A percentile compares a stretch with the other conserved stretches of the same genome.
phyloP scores from a whole-genome alignment of 2,113 vertebrate species.

The Procavia capensis region DNA sequence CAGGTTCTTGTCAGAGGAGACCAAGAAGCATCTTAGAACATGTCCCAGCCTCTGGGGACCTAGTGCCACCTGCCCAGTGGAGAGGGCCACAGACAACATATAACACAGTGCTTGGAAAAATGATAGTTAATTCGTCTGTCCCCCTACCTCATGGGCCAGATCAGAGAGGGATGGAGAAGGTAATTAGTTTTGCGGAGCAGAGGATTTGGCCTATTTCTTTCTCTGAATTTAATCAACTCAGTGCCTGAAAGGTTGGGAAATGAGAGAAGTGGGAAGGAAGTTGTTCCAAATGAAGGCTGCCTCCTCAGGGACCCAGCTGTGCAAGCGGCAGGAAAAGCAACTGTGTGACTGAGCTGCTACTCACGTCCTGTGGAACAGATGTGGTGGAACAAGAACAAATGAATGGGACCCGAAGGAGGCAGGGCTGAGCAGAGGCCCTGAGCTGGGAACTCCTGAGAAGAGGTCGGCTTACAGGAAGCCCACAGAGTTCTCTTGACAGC shows the following conservation, averaged over 20 bases:
- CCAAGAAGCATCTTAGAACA: background rate
- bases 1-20: background rate
- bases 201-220: slow-evolving; percentile 67
- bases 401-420: background rate
- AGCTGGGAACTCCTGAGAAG: background rate
- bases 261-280: slow-evolving; percentile 3
- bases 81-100: background rate
- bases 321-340: background rate
- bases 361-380: background rate
- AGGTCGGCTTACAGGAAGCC: background rate
- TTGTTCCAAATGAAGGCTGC: slow-evolving; percentile 27
- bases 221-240: slow-evolving; percentile 72
- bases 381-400: background rate
- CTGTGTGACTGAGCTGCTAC: too few relatives aligned
- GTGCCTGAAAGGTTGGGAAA: slow-evolving; percentile 62
- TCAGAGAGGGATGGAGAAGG: background rate
- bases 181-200: slow-evolving; percentile 53
- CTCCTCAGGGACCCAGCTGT: background rate
- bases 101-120: background rate
- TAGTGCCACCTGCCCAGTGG: background rate
- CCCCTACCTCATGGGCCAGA: background rate
- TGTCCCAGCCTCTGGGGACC: background rate
- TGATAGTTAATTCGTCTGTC: background rate
- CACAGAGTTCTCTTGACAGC: background rate
- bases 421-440: background rate